Base-by-base conservation (phyloP, 2,113 vertebrate genomes). In the Thermophis baileyi region DNA sequence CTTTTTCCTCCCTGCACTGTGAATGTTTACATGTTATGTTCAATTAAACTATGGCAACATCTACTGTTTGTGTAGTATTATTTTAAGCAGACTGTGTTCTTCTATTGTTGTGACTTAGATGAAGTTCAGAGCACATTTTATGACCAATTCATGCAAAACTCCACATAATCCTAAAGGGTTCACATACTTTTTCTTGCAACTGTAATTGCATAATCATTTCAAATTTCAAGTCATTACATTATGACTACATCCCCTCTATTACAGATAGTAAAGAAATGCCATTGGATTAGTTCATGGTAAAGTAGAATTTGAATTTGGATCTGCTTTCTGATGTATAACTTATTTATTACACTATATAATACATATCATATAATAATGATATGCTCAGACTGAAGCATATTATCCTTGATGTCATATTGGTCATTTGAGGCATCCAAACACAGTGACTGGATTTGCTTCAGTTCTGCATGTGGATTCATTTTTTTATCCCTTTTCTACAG, bases 401-500 rank as follows among this genome's bases (percentile, higher is more conserved):
- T 60, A 27, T 90, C 51, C 44, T 1, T 69, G 91, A 51, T 54
- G 87, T 35, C 55, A 86, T 27, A 46, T 63, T 47, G 3, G 85
- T 69, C 55, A 6, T 35, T 1, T 86, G 87, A 69, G 89, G 35
- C 94, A 50, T 51, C 91, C 18, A 44, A 40, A 40, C 51, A 85
- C 69, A 50, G 0, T 46, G 55, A 24, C 18, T 47, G 0, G 6
- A 54, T 40, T 89, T n/a, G 12, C 44, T 90, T 91, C 44, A 22
- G 6, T 22, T 57, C 87, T 95, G 30, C 25, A 40, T 9, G 55
- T 85, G 85, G 46, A 85, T 50, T 24, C 46, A 96, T 93, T 27
- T 53, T 94, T 53, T 25, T 3, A 47, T 46, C 96, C 81, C 95
- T 4, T n/a, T 92, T 93, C 54, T 44, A 49, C 95, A 99, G 99